phyloP scores from a whole-genome alignment of 1,140 invertebrate species.

The Trichonephila clavata region DNA sequence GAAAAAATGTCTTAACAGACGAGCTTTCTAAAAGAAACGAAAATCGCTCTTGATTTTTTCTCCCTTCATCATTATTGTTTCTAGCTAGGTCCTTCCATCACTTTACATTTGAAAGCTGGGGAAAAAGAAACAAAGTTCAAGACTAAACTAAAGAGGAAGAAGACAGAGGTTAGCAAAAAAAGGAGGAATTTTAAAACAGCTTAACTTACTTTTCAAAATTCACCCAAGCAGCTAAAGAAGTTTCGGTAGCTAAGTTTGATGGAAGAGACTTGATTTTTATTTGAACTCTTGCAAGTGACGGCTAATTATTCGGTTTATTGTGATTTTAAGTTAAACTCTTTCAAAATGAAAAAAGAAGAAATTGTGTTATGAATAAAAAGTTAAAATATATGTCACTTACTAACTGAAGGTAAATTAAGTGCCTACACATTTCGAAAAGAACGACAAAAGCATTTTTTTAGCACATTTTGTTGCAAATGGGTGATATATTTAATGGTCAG shows the following conservation, averaged over 20 bases:
- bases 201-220: background rate
- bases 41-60: background rate
- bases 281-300: background rate
- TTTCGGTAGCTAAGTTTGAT: background rate
- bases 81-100: background rate
- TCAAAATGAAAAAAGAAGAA: background rate
- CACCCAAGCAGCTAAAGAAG: background rate
- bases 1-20: background rate
- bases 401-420: too few relatives aligned
- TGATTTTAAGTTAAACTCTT: background rate
- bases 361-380: too few relatives aligned
- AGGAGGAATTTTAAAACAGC: background rate
- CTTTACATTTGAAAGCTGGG: background rate
- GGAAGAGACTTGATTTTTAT: background rate
- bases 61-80: background rate
- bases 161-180: background rate
- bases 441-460: too few relatives aligned
- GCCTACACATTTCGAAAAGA: too few relatives aligned
- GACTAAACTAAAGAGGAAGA: background rate
- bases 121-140: background rate
- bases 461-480: too few relatives aligned
- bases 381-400: too few relatives aligned
- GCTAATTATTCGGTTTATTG: background rate
- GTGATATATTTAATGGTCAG: too few relatives aligned
- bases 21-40: background rate